These are phyloP conservation scores for Crossocerus cetratus DNA, from an alignment of 2,888 invertebrate genomes.

Conservation along the genomic window DNA sequence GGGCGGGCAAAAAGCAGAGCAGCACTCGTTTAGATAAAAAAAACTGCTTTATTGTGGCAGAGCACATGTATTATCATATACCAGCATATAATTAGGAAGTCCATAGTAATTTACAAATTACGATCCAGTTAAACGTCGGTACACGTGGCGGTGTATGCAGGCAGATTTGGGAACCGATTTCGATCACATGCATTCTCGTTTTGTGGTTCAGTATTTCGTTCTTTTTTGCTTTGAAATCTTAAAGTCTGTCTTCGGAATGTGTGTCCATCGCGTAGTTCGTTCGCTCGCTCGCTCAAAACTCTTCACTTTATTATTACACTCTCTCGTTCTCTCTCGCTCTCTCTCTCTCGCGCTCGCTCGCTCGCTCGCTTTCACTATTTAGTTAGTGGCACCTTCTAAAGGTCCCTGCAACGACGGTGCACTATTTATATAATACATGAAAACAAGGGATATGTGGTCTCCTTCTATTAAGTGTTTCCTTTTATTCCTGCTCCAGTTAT, in stretches of 20 bases:
- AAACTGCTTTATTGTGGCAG: constrained; percentile 77
- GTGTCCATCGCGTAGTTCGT: constrained; percentile 24
- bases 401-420: constrained; percentile 47
- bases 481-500: no score
- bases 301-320: constrained; percentile 30
- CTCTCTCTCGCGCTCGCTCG: constrained; percentile 42
- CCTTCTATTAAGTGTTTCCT: constrained; percentile 37
- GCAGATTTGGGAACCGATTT: constrained; percentile 60
- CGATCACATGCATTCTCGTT: constrained; percentile 39
- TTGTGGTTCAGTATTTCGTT: no score
- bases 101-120: constrained; percentile 74
- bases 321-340: constrained; percentile 30
- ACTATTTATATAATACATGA: constrained; percentile 55
- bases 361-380: constrained; percentile 30
- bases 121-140: constrained; percentile 70
- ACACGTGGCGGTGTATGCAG: constrained; percentile 66
- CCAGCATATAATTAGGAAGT: constrained; percentile 75
- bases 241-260: constrained; percentile 13
- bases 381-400: constrained; percentile 40
- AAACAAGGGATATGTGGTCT: constrained; percentile 67
- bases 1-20: constrained; percentile 28
- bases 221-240: no score
- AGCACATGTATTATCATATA: constrained; percentile 75
- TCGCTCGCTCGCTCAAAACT: constrained; percentile 22
- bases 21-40: constrained; percentile 66